Evolutionary conservation across 2,797 vertebrate genomes (phyloP).

Genomic region (Sitta carolinensis): DNA sequence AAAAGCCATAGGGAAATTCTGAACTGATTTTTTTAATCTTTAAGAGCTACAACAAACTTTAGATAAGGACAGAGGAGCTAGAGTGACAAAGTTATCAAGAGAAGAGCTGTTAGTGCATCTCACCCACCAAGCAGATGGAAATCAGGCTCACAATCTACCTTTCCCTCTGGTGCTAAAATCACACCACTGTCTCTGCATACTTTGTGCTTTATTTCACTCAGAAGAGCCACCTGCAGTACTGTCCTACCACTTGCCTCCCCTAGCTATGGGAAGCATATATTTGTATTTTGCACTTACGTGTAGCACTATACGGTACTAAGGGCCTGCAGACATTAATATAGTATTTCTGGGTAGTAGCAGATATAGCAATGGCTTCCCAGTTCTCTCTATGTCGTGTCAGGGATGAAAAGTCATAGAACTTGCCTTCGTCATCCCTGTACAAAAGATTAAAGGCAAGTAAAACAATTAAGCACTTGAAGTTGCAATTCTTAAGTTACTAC

Average conservation of each 20-base stretch:
- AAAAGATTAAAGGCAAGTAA: neutral
- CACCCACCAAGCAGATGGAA: neutral
- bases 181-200: neutral
- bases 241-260: neutral
- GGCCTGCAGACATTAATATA: slow-evolving; percentile 95
- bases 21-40: neutral
- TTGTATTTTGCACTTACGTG: slow-evolving; percentile 56
- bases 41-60: neutral
- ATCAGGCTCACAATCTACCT: neutral
- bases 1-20: neutral
- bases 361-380: slow-evolving; percentile 82
- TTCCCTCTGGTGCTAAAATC: neutral
- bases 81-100: neutral
- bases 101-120: neutral
- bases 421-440: slow-evolving; percentile 83
- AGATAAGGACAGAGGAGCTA: neutral
- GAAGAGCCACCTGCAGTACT: neutral
- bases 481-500: neutral
- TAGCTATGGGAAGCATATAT: neutral
- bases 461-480: neutral
- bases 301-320: slow-evolving; percentile 83
- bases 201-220: neutral
- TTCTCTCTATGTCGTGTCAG: slow-evolving; percentile 84
- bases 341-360: slow-evolving; percentile 72
- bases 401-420: slow-evolving; percentile 89